phyloP scores from a whole-genome alignment of 2,797 vertebrate genomes.

The Salarias fasciatus region DNA sequence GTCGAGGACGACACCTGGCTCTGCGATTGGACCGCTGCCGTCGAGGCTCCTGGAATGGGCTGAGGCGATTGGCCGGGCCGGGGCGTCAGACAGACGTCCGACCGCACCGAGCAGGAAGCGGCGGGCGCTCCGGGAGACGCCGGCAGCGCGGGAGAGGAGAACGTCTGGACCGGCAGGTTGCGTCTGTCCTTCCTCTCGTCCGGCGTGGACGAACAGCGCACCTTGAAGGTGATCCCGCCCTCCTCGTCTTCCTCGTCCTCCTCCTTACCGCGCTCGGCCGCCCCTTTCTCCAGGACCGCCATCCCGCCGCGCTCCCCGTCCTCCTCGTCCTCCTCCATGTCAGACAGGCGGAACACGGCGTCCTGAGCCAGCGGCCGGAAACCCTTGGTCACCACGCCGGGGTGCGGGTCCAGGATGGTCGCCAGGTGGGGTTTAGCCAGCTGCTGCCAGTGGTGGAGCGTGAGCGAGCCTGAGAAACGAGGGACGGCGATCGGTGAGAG shows the following conservation, averaged over 20 bases:
- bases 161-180: conserved; percentile 60
- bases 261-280: conserved; percentile 72
- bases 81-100: conserved; percentile 28
- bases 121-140: conserved; percentile 7
- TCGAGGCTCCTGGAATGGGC: conserved; percentile 34
- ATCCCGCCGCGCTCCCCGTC: conserved; percentile 50
- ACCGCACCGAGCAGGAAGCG: conserved; percentile 10
- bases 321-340: conserved; percentile 94
- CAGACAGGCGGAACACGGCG: conserved; percentile 85
- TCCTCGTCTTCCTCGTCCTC: conserved; percentile 86
- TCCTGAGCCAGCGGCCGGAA: conserved; percentile 89
- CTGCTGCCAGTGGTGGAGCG: conserved; percentile 98
- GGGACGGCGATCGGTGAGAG: no score
- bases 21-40: conserved; percentile 72
- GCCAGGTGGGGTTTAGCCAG: conserved; percentile 96
- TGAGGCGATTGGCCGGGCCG: conserved; percentile 27
- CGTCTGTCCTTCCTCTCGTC: conserved; percentile 79
- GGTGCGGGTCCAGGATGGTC: conserved; percentile 94
- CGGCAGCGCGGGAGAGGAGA: conserved; percentile 14
- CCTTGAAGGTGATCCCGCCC: conserved; percentile 93
- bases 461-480: conserved; percentile 88
- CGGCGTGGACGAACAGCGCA: conserved; percentile 78
- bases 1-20: conserved; percentile 54
- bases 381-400: conserved; percentile 96
- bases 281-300: conserved; percentile 79